Evolutionary conservation across 2,113 vertebrate species (phyloP).

Genomic region (Thamnaconus septentrionalis): DNA sequence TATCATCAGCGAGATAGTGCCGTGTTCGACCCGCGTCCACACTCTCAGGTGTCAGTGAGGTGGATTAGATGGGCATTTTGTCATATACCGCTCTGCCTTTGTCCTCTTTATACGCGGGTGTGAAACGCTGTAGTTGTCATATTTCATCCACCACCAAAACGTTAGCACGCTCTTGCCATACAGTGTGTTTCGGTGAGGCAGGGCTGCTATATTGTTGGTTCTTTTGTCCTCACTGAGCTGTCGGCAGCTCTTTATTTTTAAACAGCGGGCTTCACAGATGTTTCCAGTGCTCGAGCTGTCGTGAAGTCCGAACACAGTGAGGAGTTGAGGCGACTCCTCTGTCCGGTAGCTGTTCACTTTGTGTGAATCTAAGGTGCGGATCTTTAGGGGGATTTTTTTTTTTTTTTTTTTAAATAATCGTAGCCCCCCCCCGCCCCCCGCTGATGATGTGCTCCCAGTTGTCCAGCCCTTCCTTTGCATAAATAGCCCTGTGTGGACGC

Average conservation of each 20-base stretch:
- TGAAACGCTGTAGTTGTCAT: slow-evolving; percentile 40
- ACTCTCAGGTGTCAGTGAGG: slow-evolving; percentile 5
- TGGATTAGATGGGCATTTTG: neutral
- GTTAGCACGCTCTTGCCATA: slow-evolving; percentile 36
- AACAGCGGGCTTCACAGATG: too few relatives aligned
- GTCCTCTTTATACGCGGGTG: slow-evolving; percentile 10
- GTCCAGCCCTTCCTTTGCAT: too few relatives aligned
- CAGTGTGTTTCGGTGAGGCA: slow-evolving; percentile 12
- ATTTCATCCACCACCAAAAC: slow-evolving; percentile 12
- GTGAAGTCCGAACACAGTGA: neutral
- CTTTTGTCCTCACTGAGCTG: slow-evolving; percentile 16
- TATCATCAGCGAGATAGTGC: slow-evolving; percentile 35
- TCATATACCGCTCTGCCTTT: slow-evolving; percentile 19
- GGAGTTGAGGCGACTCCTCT: neutral
- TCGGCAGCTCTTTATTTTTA: too few relatives aligned
- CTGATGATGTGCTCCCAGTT: too few relatives aligned
- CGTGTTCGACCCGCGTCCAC: slow-evolving; percentile 21
- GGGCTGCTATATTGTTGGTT: neutral
- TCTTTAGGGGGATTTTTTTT: neutral
- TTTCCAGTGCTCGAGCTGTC: too few relatives aligned
- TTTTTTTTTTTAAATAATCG: neutral
- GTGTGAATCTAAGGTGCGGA: too few relatives aligned
- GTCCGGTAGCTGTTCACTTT: too few relatives aligned
- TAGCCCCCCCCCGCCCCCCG: neutral
- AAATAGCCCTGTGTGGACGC: too few relatives aligned